A percentile compares a stretch with the other conserved stretches of the same genome.
Conservation (phyloP, 64 coral and sea anemone species). For the Actinia tenebrosa region DNA sequence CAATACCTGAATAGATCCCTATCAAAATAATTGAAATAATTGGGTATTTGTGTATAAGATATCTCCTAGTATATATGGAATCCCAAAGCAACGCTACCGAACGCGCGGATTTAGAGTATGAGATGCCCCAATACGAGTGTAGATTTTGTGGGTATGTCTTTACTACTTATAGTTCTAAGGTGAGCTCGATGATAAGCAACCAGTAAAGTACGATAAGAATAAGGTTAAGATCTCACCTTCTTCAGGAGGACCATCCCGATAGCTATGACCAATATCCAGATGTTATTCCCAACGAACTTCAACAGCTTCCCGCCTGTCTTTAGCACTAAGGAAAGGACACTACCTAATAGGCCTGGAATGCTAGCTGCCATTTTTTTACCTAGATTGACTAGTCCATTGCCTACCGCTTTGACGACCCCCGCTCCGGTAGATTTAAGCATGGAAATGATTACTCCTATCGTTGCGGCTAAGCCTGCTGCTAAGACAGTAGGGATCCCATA, state of each 20-base stretch:
- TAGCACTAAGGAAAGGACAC: not conserved
- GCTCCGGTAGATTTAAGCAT: not conserved
- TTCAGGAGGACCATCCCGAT: not conserved
- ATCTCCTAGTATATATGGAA: no score
- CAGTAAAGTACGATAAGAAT: no score
- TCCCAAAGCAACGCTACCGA: no score
- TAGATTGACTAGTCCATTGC: not conserved
- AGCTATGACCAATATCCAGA: not conserved
- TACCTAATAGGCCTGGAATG: not conserved
- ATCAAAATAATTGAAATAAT: no score
- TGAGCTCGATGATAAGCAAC: no score
- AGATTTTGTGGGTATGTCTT: no score
- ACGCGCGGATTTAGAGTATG: no score
- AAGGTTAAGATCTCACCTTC: not conserved
- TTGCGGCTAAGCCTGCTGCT: not conserved
- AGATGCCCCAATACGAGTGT: no score
- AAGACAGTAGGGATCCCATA: not conserved
- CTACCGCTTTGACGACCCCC: not conserved
- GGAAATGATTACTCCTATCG: not conserved
- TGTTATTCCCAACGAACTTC: slow-evolving; percentile 14
- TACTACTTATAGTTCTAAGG: no score
- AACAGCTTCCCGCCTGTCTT: not conserved
- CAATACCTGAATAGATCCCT: no score
- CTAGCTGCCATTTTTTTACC: not conserved
- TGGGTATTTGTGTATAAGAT: no score